Evolutionary conservation across 2,797 vertebrate species (phyloP).

Genomic region (Acrocephalus scirpaceus): DNA sequence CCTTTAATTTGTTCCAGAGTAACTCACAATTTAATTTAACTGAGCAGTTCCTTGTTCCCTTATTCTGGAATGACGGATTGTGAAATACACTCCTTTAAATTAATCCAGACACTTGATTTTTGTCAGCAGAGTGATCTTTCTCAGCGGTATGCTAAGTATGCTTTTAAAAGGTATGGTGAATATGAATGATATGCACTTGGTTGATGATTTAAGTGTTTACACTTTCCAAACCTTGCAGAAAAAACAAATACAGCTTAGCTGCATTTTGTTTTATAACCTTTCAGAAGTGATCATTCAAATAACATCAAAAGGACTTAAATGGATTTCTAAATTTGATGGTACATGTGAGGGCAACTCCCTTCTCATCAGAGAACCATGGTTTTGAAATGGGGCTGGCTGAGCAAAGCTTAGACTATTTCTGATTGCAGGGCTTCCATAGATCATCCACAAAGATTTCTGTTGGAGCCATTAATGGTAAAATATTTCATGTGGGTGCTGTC

Average conservation of each 20-base stretch:
- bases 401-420: conserved; percentile 6
- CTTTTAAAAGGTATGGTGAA: conserved; percentile 55
- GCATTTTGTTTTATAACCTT: conserved; percentile 19
- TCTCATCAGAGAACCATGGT: background rate
- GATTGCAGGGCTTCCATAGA: conserved; percentile 27
- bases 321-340: conserved; percentile 23
- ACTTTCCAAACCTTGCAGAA: background rate
- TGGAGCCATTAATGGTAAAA: conserved; percentile 64
- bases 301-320: conserved; percentile 23
- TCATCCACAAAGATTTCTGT: conserved; percentile 26
- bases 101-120: conserved; percentile 50
- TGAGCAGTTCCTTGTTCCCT: conserved; percentile 49
- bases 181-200: conserved; percentile 39
- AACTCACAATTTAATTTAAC: conserved; percentile 55
- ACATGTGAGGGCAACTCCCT: conserved; percentile 14
- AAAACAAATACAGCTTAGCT: conserved; percentile 39
- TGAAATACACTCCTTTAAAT: conserved; percentile 55
- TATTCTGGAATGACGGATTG: conserved; percentile 50
- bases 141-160: conserved; percentile 48
- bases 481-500: conserved; percentile 44
- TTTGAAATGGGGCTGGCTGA: background rate
- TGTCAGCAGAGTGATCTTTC: conserved; percentile 45
- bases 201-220: conserved; percentile 60
- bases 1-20: conserved; percentile 61
- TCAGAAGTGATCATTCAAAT: conserved; percentile 29